These are phyloP conservation scores for Chelonoidis abingdonii DNA, from an alignment of 2,113 vertebrate genomes.

Conservation along the genomic window DNA sequence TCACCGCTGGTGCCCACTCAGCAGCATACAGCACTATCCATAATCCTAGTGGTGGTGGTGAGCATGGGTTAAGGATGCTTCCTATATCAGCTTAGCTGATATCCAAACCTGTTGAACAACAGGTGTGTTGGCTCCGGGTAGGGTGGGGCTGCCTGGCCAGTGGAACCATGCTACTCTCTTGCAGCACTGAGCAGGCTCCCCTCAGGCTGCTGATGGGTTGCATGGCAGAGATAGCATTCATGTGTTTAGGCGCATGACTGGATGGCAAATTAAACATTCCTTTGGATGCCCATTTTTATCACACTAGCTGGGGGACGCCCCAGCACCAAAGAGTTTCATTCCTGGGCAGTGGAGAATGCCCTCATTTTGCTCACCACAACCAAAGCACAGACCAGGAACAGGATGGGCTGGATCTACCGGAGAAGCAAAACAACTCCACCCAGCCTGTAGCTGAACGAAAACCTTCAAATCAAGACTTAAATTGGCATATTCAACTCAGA, in stretches of 20 bases:
- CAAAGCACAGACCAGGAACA: not conserved
- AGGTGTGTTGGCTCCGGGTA: not conserved
- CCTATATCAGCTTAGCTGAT: not conserved
- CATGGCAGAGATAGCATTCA: not conserved
- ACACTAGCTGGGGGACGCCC: not conserved
- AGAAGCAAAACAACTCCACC: not conserved
- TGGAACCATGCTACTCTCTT: not conserved
- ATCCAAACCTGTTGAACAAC: not conserved
- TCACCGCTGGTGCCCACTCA: not conserved
- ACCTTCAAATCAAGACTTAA: not conserved
- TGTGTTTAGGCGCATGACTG: not conserved
- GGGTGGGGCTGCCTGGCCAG: not conserved
- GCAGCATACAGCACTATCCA: not conserved
- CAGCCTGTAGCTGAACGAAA: not conserved
- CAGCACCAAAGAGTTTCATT: not conserved
- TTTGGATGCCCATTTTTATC: not conserved
- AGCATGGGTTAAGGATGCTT: not conserved
- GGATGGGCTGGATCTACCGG: not conserved
- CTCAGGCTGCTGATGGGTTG: not conserved
- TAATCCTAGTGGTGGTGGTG: not conserved
- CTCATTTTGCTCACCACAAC: not conserved
- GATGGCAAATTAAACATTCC: not conserved
- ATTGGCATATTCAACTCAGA: not conserved
- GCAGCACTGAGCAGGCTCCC: not conserved
- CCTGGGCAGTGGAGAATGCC: not conserved